Evolutionary conservation across 2,113 vertebrate species (phyloP), one percentile per base, ranked within the genome.

Genomic region (Bufo bufo): DNA sequence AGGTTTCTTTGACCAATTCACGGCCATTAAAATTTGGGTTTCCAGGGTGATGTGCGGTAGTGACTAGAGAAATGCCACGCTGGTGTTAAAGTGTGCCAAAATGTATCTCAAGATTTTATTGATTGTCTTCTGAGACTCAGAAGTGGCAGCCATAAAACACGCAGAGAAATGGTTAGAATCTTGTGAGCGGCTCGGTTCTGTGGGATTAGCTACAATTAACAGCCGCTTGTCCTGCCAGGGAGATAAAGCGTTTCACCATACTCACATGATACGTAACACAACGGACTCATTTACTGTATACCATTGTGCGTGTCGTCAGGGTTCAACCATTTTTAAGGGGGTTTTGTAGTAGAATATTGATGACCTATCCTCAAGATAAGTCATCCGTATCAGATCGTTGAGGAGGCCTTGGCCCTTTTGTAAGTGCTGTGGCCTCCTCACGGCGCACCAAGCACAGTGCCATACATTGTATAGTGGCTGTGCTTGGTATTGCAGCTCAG

Each of bases 61-160:
- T 17, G 7, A 49, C 17, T 74, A 63, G 9, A 77, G 84, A 72
- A 65, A 85, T 85, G 71, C 47, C 50, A 85, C 23, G 54, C 58
- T 59, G 45, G 43, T 61, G 59, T 77, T 23, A 77, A 77, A 65
- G 85, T 50, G 58, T 78, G 85, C 85, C 85, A 86, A 86, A 86
- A 78, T 78, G 47, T 78, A 63, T 86, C 58, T 75, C 5, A 14
- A 77, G 54, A 77, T 86, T 77, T 77, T 78, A 86, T 86, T 86
- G 77, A 86, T 86, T 86, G 77, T 65, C 85, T 78, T 77, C 52
- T 52, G 58, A 86, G 58, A 61, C 74, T 86, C 63, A 45, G 47
- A 78, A 52, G 85, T 66, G 85, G 61, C 85, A 79, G 49, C 75
- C 85, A 78, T 86, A 86, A 78, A 86, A 61, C 59, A 78, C 45